Conservation (phyloP, 2,113 vertebrate species). For the Cottus gobio region DNA sequence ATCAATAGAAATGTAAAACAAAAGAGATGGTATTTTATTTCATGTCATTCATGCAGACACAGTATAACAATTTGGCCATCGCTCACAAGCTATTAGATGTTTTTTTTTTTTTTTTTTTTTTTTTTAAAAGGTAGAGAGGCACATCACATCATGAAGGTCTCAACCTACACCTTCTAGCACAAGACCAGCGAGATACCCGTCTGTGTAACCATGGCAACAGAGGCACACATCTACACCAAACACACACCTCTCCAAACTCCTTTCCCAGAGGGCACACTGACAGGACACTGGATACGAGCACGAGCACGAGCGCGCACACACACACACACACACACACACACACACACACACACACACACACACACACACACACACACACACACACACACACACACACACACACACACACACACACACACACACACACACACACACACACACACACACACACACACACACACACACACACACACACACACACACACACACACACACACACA, state of each 20-base stretch:
- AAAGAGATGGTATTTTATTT: background rate
- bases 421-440: background rate
- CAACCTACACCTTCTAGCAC: too few relatives aligned
- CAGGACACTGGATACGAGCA: background rate
- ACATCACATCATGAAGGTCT: too few relatives aligned
- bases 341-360: too few relatives aligned
- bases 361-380: too few relatives aligned
- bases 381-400: too few relatives aligned
- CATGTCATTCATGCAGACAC: too few relatives aligned
- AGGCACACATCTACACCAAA: background rate
- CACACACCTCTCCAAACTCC: background rate
- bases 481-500: too few relatives aligned
- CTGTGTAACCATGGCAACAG: slow-evolving; percentile 26
- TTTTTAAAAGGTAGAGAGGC: too few relatives aligned
- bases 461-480: too few relatives aligned
- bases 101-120: too few relatives aligned
- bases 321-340: background rate
- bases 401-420: background rate
- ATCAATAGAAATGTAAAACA: background rate
- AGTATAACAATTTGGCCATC: too few relatives aligned
- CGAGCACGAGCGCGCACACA: background rate
- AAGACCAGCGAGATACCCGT: background rate
- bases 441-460: background rate
- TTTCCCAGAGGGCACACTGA: background rate
- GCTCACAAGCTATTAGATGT: too few relatives aligned